Evolutionary conservation across 2,113 vertebrate species (phyloP), one percentile per base, ranked within the genome.

Genomic region (Eidolon helvum): DNA sequence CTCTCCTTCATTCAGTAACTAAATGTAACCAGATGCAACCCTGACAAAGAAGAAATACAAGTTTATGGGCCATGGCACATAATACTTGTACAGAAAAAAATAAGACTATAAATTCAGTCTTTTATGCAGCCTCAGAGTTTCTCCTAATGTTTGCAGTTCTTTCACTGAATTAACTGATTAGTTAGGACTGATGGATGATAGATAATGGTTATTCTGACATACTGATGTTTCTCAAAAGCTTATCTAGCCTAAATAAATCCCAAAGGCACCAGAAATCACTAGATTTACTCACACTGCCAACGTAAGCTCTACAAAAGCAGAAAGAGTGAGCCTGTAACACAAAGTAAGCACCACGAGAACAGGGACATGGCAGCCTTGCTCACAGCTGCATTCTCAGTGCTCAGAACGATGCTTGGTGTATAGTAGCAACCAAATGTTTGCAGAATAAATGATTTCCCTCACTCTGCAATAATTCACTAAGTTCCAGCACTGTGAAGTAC

Each of bases 161-260:
- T 16, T 94, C 63, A 45, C 43, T 79, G 50, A 96, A 90, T 83
- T 92, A 94, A 92, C 33, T 85, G 79, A 74, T 77, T 79, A 90
- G 43, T n/a, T 75, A 59, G 18, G 79, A 95, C 11, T 21, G 35
- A 80, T 82, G 59, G 83, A 40, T 88, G n/a, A 80, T 88, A 63
- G 83, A 45, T 90, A 94, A 65, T 0, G 4, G 75, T 55, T 82
- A 80, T 30, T 84, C 28, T 89, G 57, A 94, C 50, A 61, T 89
- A 90, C 63, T 48, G 33, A 97, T 71, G 21, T 87, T 91, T 84
- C 48, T 92, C 61, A 80, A 61, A 87, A 53, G n/a, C 30, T 94
- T 75, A 50, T 90, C 85, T n/a, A 69, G 35, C 40, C 53, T 55
- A 71, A 92, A 80, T 57, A 80, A 90, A 93, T 28, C 53, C 21